Percentiles rank a stretch among this genome's conserved stretches.
These are phyloP conservation scores for Pollenia amentaria DNA, from an alignment of 2,888 invertebrate species.

Conservation along the genomic window DNA sequence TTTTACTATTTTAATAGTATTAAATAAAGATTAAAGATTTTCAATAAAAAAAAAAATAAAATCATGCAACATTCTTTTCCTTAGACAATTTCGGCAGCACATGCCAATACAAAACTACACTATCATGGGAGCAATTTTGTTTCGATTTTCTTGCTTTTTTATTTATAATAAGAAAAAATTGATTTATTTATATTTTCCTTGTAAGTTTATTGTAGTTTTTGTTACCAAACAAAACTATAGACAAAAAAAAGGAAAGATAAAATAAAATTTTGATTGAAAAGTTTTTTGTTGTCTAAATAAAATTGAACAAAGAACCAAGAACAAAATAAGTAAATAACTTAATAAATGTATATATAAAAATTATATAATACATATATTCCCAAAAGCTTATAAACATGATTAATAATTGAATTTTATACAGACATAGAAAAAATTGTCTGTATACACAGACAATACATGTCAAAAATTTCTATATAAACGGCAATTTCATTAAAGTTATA, in stretches of 20 bases:
- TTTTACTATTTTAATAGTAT: too few species aligned
- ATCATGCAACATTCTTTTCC: background rate
- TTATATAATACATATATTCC: slow-evolving; percentile 69
- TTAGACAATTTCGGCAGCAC: background rate
- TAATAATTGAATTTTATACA: slow-evolving; percentile 69
- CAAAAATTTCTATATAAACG: slow-evolving; percentile 11
- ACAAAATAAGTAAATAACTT: slow-evolving; percentile 16
- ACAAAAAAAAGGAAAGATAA: slow-evolving; percentile 31
- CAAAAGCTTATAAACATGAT: slow-evolving; percentile 69
- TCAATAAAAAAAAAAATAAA: background rate
- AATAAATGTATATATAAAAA: slow-evolving; percentile 25
- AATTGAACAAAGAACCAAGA: slow-evolving; percentile 28
- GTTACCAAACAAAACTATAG: slow-evolving; percentile 10
- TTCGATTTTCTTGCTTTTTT: slow-evolving; percentile 1
- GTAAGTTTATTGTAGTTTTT: slow-evolving; percentile 1
- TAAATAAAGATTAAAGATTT: background rate
- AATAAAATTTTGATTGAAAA: slow-evolving; percentile 65
- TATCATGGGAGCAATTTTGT: slow-evolving; percentile 32
- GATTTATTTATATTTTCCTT: slow-evolving; percentile 53
- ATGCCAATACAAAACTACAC: slow-evolving; percentile 14
- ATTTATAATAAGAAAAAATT: slow-evolving; percentile 38
- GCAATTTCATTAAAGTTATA: slow-evolving; percentile 5
- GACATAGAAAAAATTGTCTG: slow-evolving; percentile 23
- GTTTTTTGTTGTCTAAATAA: slow-evolving; percentile 55
- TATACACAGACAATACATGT: slow-evolving; percentile 5